Conservation (phyloP, 1,140 invertebrate genomes). For the Scylla paramamosain region DNA sequence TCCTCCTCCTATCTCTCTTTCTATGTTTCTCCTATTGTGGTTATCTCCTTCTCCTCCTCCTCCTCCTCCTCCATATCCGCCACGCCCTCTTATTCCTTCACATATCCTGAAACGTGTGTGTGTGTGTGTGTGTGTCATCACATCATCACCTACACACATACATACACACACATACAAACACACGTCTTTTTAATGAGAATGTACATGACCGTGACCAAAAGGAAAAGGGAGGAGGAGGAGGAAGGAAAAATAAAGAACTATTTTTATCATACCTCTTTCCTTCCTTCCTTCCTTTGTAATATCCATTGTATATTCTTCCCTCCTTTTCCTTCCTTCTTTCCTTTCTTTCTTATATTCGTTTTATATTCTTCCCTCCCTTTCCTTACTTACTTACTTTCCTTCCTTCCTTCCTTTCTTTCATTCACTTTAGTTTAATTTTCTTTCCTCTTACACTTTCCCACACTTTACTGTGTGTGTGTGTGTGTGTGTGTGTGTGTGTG, state of each 20-base stretch:
- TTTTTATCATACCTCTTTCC: neutral
- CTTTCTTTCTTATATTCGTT: too few relatives aligned
- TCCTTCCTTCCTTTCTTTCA: too few relatives aligned
- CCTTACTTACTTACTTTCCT: too few relatives aligned
- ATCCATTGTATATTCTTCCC: neutral
- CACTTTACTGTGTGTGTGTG: neutral
- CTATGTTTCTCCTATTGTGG: neutral
- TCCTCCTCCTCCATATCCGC: neutral
- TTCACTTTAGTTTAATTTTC: too few relatives aligned
- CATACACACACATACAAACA: slow-evolving; percentile 34
- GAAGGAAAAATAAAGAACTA: neutral
- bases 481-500: neutral
- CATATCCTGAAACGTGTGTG: neutral
- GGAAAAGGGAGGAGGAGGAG: too few relatives aligned
- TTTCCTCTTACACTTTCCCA: too few relatives aligned
- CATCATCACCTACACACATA: neutral
- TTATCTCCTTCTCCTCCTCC: neutral
- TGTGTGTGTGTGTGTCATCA: slow-evolving; percentile 28
- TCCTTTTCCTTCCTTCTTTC: neutral
- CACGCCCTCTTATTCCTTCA: neutral
- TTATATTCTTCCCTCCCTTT: too few relatives aligned
- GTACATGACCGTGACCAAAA: too few relatives aligned
- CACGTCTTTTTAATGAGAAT: neutral
- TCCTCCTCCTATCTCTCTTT: neutral
- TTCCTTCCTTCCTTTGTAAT: neutral